These are phyloP conservation scores for Manis crassicaudata DNA, from an alignment of 2,797 vertebrate genomes.

Conservation along the genomic window DNA sequence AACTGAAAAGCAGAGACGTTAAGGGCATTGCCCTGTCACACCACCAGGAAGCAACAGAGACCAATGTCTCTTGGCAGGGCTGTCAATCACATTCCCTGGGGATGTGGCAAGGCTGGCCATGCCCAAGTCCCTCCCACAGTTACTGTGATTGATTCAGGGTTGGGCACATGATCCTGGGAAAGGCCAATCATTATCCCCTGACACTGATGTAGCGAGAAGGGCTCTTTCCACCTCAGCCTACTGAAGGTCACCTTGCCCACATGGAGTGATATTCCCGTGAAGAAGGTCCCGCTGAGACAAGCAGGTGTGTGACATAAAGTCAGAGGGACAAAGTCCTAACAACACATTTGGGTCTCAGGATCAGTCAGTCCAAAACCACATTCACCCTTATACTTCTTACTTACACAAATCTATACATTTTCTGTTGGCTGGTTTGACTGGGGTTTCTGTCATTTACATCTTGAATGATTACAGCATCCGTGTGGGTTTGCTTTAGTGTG, in stretches of 20 bases:
- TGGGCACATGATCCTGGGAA: not conserved
- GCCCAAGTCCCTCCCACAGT: not conserved
- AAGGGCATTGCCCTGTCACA: not conserved
- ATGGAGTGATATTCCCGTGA: not conserved
- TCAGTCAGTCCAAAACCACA: not conserved
- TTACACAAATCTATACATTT: not conserved
- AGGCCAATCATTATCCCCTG: not conserved
- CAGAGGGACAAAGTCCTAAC: not conserved
- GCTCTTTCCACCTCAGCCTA: not conserved
- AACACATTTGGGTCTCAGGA: not conserved
- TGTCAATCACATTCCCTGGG: not conserved
- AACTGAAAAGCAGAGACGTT: not conserved
- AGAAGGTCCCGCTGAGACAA: not conserved
- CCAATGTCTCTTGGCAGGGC: not conserved
- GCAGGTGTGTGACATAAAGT: not conserved
- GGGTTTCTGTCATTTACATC: not conserved
- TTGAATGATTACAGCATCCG: not conserved
- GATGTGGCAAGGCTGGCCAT: not conserved
- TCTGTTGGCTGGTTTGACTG: not conserved
- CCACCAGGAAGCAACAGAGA: not conserved
- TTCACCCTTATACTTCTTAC: not conserved
- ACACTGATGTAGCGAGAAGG: not conserved
- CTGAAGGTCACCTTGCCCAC: not conserved
- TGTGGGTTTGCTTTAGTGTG: not conserved
- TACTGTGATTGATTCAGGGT: not conserved